These are phyloP conservation scores for Eretmocerus hayati DNA, from an alignment of 2,888 invertebrate species.

Conservation along the genomic window DNA sequence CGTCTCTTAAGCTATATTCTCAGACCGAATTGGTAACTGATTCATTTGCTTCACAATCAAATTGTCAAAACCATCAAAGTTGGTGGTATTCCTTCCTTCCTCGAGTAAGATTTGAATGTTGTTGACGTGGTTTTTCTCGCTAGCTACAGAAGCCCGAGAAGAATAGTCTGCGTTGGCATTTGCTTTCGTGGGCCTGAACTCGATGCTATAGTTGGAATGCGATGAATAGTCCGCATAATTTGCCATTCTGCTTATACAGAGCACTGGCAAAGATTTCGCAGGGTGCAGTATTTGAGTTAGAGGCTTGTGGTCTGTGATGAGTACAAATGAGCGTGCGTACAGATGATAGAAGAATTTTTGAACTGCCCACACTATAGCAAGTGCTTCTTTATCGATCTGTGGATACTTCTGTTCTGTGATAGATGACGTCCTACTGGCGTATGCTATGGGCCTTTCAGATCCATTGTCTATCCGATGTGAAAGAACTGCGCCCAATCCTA, in stretches of 20 bases:
- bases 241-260: slow-evolving; percentile 18
- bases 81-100: background rate
- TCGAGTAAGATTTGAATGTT: background rate
- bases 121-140: background rate
- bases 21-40: background rate
- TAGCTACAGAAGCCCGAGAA: slow-evolving; percentile 4
- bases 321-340: slow-evolving; percentile 6
- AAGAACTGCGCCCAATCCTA: slow-evolving; percentile 10
- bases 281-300: slow-evolving; percentile 11
- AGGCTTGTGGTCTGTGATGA: slow-evolving; percentile 14
- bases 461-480: slow-evolving; percentile 3
- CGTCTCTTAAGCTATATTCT: background rate
- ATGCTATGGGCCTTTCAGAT: slow-evolving; percentile 14
- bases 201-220: slow-evolving; percentile 12
- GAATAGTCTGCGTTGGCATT: slow-evolving; percentile 15
- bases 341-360: slow-evolving; percentile 12
- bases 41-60: background rate
- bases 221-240: slow-evolving; percentile 16
- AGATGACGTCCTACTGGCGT: slow-evolving; percentile 8
- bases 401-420: slow-evolving; percentile 11
- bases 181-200: slow-evolving; percentile 4
- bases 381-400: slow-evolving; percentile 14
- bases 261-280: slow-evolving; percentile 8
- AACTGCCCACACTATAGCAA: slow-evolving; percentile 7
- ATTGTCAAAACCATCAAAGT: background rate